Conservation (phyloP, 2,797 vertebrate species). For the Dermochelys coriacea region DNA sequence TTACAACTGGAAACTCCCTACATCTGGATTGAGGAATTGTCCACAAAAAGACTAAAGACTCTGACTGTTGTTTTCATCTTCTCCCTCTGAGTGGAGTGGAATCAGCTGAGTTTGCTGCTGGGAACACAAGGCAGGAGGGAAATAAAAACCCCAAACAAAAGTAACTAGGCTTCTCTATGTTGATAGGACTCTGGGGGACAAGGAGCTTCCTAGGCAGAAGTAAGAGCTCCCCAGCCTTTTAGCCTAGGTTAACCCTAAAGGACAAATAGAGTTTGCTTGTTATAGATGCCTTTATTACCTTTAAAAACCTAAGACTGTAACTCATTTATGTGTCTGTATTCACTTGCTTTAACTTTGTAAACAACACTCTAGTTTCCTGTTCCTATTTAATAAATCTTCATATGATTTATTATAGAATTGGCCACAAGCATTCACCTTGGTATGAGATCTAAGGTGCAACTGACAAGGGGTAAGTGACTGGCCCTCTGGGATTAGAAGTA, state of each 20-base stretch:
- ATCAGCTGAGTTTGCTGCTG: background rate
- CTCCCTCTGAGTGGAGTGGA: background rate
- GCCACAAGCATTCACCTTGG: background rate
- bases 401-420: background rate
- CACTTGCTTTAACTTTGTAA: background rate
- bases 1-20: background rate
- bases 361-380: background rate
- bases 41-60: background rate
- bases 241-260: no score
- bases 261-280: no score
- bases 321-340: background rate
- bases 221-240: no score
- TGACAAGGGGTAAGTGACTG: background rate
- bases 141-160: background rate
- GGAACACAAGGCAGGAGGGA: background rate
- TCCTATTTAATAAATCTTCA: background rate
- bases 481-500: background rate
- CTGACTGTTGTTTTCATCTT: background rate
- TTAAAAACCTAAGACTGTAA: no score
- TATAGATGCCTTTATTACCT: no score
- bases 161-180: background rate
- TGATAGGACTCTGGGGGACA: background rate
- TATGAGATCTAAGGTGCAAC: background rate
- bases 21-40: background rate
- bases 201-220: no score